Evolutionary conservation across 2,113 vertebrate genomes (phyloP).

Genomic region (Pseudopodoces humilis): DNA sequence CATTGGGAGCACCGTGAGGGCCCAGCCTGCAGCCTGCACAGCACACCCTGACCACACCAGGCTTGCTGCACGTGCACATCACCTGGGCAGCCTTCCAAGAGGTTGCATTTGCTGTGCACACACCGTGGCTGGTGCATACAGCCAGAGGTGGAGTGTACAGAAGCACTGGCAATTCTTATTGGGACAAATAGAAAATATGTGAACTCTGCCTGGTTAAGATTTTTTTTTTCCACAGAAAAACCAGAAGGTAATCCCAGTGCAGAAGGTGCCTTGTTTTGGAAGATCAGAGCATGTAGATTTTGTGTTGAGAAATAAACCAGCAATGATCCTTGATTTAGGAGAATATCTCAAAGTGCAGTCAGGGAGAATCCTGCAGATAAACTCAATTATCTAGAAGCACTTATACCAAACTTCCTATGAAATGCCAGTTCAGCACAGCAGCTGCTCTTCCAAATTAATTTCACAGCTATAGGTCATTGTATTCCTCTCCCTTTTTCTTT

Average conservation of each 20-base stretch:
- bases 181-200: not conserved
- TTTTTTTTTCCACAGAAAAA: not conserved
- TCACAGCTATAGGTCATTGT: not conserved
- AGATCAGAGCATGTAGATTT: not conserved
- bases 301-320: not conserved
- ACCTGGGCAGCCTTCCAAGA: not conserved
- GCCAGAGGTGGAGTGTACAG: not conserved
- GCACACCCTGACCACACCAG: not conserved
- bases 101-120: not conserved
- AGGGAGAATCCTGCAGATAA: conserved; percentile 1
- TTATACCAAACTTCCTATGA: not conserved
- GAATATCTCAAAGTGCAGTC: not conserved
- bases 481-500: not conserved
- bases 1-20: not conserved
- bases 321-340: not conserved
- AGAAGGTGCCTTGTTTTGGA: not conserved
- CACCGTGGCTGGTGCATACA: not conserved
- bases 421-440: not conserved
- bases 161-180: not conserved
- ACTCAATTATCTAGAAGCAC: conserved; percentile 2
- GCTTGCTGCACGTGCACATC: not conserved
- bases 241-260: not conserved
- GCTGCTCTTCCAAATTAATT: not conserved
- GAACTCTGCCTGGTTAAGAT: not conserved
- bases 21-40: not conserved